Evolutionary conservation across 1,140 invertebrate genomes (phyloP).

Genomic region (Gonatopus flavifemur): DNA sequence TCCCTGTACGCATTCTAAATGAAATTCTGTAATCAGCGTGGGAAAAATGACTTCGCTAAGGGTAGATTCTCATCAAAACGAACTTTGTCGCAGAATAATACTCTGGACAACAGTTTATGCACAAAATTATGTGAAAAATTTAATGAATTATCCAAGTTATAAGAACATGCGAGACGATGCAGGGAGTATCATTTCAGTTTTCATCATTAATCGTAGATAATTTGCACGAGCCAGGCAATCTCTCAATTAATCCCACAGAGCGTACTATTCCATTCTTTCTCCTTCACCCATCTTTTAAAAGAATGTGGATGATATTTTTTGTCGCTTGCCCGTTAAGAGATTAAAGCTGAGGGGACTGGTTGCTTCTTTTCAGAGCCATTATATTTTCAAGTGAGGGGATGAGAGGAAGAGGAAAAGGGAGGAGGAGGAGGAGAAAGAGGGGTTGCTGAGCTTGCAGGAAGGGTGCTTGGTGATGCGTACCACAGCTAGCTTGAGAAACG

Average conservation of each 20-base stretch:
- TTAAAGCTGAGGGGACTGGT: constrained; percentile 45
- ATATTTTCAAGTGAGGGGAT: constrained; percentile 30
- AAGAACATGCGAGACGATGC: too few relatives aligned
- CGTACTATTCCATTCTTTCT: neutral
- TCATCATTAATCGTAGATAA: too few relatives aligned
- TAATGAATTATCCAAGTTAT: too few relatives aligned
- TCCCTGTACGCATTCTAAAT: too few relatives aligned
- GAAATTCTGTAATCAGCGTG: too few relatives aligned
- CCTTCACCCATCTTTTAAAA: constrained; percentile 21
- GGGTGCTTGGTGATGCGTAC: constrained; percentile 58
- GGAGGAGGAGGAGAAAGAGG: constrained; percentile 12
- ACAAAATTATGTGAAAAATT: too few relatives aligned
- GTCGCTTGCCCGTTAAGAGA: constrained; percentile 53
- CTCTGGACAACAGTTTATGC: too few relatives aligned
- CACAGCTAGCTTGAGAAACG: constrained; percentile 53
- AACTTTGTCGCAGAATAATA: too few relatives aligned
- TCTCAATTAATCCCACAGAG: constrained; percentile 41
- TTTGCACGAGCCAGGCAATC: constrained; percentile 35
- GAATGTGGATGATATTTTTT: constrained; percentile 46
- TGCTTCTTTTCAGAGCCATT: constrained; percentile 53
- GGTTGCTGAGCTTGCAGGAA: constrained; percentile 57
- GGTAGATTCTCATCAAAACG: too few relatives aligned
- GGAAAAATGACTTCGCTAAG: too few relatives aligned
- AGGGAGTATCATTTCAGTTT: too few relatives aligned
- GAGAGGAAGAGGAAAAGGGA: constrained; percentile 8